phyloP scores from a whole-genome alignment of 2,113 vertebrate species.

The Pseudorectes ferrugineus region DNA sequence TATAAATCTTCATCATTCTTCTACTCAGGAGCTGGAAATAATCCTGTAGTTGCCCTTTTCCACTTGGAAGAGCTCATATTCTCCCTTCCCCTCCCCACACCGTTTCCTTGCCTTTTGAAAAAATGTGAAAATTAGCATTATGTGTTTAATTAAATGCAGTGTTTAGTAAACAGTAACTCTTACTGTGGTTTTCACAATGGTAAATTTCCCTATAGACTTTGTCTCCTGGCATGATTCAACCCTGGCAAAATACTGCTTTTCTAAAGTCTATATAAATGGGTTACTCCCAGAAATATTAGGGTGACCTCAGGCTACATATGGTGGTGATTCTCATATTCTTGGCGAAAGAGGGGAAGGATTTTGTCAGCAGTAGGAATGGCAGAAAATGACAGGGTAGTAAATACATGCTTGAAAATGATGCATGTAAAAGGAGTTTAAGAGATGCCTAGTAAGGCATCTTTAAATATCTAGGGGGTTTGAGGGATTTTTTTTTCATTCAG shows the following conservation, averaged over 20 bases:
- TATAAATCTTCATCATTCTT: background rate
- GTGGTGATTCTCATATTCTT: background rate
- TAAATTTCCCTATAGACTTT: background rate
- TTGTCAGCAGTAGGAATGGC: background rate
- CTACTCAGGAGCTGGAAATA: conserved; percentile 40
- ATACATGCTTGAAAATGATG: background rate
- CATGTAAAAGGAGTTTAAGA: background rate
- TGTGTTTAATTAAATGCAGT: background rate
- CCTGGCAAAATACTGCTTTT: background rate
- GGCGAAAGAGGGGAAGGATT: background rate
- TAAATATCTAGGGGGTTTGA: background rate
- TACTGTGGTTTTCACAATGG: background rate
- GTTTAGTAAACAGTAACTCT: background rate
- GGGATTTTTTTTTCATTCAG: background rate
- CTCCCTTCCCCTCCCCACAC: background rate
- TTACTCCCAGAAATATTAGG: background rate
- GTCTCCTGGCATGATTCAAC: background rate
- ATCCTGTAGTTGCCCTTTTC: conserved; percentile 30
- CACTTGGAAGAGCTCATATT: background rate
- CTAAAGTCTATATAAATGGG: background rate
- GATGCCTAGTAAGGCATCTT: background rate
- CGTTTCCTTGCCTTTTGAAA: background rate
- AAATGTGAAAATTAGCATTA: background rate
- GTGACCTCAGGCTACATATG: background rate
- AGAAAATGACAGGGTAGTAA: background rate